These are phyloP conservation scores for Actias luna DNA, from an alignment of 2,888 invertebrate genomes.

Conservation along the genomic window DNA sequence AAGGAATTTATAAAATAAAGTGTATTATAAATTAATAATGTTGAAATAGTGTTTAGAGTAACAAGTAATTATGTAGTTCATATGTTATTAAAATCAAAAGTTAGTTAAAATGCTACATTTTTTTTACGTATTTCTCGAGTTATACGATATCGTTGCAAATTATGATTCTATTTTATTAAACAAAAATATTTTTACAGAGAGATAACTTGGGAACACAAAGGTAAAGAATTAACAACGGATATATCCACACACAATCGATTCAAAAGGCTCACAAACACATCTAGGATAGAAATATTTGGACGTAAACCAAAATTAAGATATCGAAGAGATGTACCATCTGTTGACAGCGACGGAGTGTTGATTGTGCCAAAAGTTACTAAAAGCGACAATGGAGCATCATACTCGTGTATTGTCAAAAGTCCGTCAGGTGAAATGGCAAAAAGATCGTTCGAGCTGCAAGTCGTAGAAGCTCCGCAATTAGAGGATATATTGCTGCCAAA, in stretches of 20 bases:
- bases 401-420: slow-evolving; percentile 89
- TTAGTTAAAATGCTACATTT: too few relatives aligned
- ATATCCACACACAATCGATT: slow-evolving; percentile 54
- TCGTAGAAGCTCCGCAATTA: slow-evolving; percentile 89
- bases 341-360: slow-evolving; percentile 76
- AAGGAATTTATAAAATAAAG: too few relatives aligned
- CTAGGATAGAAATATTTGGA: slow-evolving; percentile 72
- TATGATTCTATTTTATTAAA: not conserved
- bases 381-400: slow-evolving; percentile 86
- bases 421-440: slow-evolving; percentile 89
- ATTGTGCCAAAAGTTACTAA: slow-evolving; percentile 83
- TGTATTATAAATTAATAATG: too few relatives aligned
- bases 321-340: slow-evolving; percentile 54
- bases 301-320: slow-evolving; percentile 75
- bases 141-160: too few relatives aligned
- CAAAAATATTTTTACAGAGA: slow-evolving; percentile 53
- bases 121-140: too few relatives aligned
- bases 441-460: slow-evolving; percentile 85
- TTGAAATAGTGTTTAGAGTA: too few relatives aligned
- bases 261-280: slow-evolving; percentile 56
- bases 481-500: slow-evolving; percentile 91
- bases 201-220: slow-evolving; percentile 76
- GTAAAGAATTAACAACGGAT: slow-evolving; percentile 67
- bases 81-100: too few relatives aligned
- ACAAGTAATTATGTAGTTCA: too few relatives aligned